Percentiles rank a stretch among this genome's conserved stretches.
These are phyloP conservation scores for Psilopsiagon aymara DNA, from an alignment of 2,113 vertebrate genomes.

Conservation along the genomic window DNA sequence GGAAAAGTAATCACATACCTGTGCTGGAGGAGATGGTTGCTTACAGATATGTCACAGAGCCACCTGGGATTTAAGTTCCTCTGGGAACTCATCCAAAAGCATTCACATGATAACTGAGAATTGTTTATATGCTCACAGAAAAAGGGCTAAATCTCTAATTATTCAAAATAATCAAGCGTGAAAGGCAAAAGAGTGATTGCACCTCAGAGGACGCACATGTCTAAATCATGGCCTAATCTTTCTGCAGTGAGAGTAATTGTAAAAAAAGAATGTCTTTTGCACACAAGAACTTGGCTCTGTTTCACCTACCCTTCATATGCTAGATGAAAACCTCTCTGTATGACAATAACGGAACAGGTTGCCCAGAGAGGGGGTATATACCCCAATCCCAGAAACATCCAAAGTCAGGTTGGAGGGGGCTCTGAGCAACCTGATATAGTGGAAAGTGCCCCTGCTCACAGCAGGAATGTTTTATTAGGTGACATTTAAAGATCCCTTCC, in stretches of 20 bases:
- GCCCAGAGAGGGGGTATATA: rapidly evolving
- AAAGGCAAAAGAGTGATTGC: not conserved
- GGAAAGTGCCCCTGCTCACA: not conserved
- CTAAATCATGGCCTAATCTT: not conserved
- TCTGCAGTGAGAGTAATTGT: not conserved
- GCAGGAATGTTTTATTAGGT: rapidly evolving
- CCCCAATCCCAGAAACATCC: not conserved
- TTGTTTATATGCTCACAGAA: not conserved
- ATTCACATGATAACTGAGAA: not conserved
- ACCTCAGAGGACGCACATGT: not conserved
- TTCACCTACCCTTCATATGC: not conserved
- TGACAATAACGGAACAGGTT: not conserved
- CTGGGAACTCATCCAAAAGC: not conserved
- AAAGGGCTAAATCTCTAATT: not conserved
- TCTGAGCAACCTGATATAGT: not conserved
- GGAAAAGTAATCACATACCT: not conserved
- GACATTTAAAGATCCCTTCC: not conserved
- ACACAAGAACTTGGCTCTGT: not conserved
- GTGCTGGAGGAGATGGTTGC: not conserved
- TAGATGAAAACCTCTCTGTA: not conserved
- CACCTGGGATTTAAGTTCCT: not conserved
- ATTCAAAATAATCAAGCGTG: not conserved
- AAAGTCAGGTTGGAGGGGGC: rapidly evolving
- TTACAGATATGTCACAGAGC: not conserved
- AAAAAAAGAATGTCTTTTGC: not conserved